Evolutionary conservation across 2,888 invertebrate species (phyloP), one percentile per base, ranked within the genome.

Genomic region (Morpho deidamia): DNA sequence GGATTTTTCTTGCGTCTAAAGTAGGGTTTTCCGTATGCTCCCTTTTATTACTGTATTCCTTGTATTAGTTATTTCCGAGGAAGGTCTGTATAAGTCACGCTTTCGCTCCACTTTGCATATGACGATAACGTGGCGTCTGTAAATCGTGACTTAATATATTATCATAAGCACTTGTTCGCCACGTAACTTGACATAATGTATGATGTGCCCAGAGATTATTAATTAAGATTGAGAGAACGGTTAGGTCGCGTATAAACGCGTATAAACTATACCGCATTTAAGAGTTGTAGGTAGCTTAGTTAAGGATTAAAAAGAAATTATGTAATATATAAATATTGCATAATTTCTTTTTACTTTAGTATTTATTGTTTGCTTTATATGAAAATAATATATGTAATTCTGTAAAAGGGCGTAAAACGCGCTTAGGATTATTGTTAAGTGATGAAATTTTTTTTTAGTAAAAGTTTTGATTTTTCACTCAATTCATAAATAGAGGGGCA

Each of bases 11-110:
- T 23, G 23, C 5, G 23, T 23, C 23, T 23, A 23, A 23, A 69
- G 62, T 59, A 65, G 65, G 70, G 70, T 71, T 72, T 77, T 72
- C 64, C 67, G 65, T 66, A 72, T 71, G 70, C 73, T 69, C 74
- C 78, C 74, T 75, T 82, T 79, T 83, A 84, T 82, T 76, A 70
- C 76, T 67, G 49, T 70, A 62, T 59, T 43, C 56, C 58, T 58
- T 58, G 34, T 57, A 52, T 52, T 53, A 47, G 51, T 51, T 50
- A 44, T 58, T 63, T 62, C 63, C 51, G 59, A 53, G 56, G 55
- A 61, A 59, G 63, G 62, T 58, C 59, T 53, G 50, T 51, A 56
- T 55, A 53, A 60, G 61, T 62, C 63, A 65, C 59, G 56, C 55
- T 57, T 53, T 53, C 33, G 14, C 45, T 56, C 43, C 42, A 45